A percentile compares a stretch with the other conserved stretches of the same genome.
Evolutionary conservation across 2,888 invertebrate genomes (phyloP).

Genomic region (Lithophane leautieri): DNA sequence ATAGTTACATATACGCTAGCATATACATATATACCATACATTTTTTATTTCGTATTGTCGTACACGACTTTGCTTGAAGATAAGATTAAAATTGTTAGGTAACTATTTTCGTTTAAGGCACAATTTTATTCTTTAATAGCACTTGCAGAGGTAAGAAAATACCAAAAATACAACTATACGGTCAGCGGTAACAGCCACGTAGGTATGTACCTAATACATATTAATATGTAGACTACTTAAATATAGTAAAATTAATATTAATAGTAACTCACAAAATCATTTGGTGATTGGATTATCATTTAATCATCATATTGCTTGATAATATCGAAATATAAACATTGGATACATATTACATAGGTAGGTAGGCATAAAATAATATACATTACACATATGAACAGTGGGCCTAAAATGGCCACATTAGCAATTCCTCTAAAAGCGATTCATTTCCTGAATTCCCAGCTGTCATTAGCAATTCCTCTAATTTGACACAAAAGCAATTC

Average conservation of each 20-base stretch:
- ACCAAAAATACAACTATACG: conserved; percentile 8
- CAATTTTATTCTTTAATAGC: conserved; percentile 6
- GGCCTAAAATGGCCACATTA: too few relatives aligned
- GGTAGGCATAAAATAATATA: neutral
- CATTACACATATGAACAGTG: too few relatives aligned
- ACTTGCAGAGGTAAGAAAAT: neutral
- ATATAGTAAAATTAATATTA: neutral
- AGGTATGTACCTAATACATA: neutral
- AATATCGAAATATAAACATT: conserved; percentile 32
- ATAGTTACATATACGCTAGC: conserved; percentile 48
- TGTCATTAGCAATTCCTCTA: too few relatives aligned
- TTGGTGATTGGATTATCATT: conserved; percentile 45
- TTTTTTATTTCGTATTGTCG: conserved; percentile 16
- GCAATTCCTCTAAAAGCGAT: too few relatives aligned
- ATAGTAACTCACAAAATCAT: conserved; percentile 33
- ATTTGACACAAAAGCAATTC: too few relatives aligned
- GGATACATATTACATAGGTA: neutral
- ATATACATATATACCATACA: too few relatives aligned
- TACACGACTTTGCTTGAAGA: conserved; percentile 39
- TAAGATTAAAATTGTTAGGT: conserved; percentile 28
- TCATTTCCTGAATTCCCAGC: too few relatives aligned
- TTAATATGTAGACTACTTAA: neutral
- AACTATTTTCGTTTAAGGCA: conserved; percentile 4
- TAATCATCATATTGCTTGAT: conserved; percentile 46
- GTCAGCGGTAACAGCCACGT: neutral